Conservation (phyloP, 2,797 vertebrate genomes). For the Momotus momota region DNA sequence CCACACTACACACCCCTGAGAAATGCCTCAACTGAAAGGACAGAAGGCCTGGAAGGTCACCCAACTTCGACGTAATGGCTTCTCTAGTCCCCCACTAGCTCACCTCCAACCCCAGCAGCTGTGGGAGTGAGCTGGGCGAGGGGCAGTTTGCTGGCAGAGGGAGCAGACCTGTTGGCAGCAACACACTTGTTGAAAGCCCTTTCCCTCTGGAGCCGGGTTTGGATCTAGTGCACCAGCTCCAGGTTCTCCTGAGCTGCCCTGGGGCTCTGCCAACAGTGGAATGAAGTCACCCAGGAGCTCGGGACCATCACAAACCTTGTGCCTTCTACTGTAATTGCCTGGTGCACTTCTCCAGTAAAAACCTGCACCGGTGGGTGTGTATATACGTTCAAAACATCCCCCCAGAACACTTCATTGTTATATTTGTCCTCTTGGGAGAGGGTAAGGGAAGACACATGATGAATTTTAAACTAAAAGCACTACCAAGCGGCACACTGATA, state of each 20-base stretch:
- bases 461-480: background rate
- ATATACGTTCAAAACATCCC: background rate
- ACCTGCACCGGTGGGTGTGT: too few species aligned
- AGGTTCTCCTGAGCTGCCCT: background rate
- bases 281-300: background rate
- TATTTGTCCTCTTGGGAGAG: background rate
- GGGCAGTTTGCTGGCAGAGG: background rate
- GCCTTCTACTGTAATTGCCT: background rate
- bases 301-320: background rate
- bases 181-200: background rate
- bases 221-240: background rate
- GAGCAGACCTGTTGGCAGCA: background rate
- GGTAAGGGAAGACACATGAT: background rate
- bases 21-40: background rate
- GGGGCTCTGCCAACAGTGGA: background rate
- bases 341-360: background rate
- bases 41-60: background rate
- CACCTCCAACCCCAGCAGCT: fast-evolving
- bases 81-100: background rate
- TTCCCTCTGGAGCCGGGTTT: background rate
- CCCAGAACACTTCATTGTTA: background rate
- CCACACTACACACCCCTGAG: background rate
- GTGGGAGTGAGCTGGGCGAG: fast-evolving
- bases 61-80: fast-evolving
- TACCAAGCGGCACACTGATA: fast-evolving